Evolutionary conservation across 2,113 vertebrate genomes (phyloP), one percentile per base, ranked within the genome.

Genomic region (Aphelocoma coerulescens): DNA sequence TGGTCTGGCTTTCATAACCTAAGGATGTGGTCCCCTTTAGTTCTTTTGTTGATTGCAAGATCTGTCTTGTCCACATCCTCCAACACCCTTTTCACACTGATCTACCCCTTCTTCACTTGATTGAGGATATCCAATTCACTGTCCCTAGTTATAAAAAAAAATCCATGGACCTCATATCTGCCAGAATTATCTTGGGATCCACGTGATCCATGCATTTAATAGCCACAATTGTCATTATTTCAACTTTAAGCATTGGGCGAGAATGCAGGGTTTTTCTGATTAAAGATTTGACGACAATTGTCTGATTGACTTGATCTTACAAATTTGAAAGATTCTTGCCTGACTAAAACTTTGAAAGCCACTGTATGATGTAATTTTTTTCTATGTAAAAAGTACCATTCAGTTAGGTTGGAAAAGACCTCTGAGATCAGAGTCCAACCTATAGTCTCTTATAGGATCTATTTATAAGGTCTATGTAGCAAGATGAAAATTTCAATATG

Each of bases 81-180:
- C 7, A 9, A 4, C 9, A 24, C 1, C 26, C 28, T 65, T 84
- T 79, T 11, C 18, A 67, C 5, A 4, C 9, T 37, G 26, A 27
- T 5, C 11, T 26, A 57, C 2, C 5, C 16, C 16, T 76, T 91
- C 21, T 15, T 80, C 26, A 18, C 20, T 84, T 76, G 39, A 10
- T 0, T 54, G 11, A 1, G 3, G 5, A 5, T 44, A 44, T 16
- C 10, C 10, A 77, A 10, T 55, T 82, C 22, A 19, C 4, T 23
- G 1, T 49, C 13, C 6, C 28, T 62, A 30, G 39, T 48, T 48
- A 21, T 8, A 63, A 26, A 84, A 35, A 6, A 6, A 30, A 23
- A n/a, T 62, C 37, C 13, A 43, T 51, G 28, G 7, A 44, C 9
- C 2, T 79, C 6, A 35, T 63, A 74, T 28, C 6, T 6, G 4